A percentile compares a stretch with the other conserved stretches of the same genome.
Conservation (phyloP, 2,797 vertebrate genomes). For the Labroides dimidiatus region DNA sequence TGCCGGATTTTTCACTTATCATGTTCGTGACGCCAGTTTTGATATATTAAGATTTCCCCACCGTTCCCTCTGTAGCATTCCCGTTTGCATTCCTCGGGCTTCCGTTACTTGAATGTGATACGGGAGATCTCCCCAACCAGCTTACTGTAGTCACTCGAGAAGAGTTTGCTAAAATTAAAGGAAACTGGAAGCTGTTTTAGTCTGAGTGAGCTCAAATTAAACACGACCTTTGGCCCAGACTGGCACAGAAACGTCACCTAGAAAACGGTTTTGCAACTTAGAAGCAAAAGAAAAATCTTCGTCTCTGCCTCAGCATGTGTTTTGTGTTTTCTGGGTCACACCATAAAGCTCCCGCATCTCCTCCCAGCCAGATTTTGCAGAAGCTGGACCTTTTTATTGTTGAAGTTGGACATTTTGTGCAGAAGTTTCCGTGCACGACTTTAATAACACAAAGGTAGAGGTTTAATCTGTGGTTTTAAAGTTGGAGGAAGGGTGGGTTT, state of each 20-base stretch:
- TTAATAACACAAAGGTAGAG: conserved; percentile 7
- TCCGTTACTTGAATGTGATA: conserved; percentile 49
- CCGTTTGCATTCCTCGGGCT: conserved; percentile 39
- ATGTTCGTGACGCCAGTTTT: not conserved
- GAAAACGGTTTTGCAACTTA: too few species aligned
- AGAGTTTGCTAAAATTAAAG: conserved; percentile 44
- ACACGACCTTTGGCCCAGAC: not conserved
- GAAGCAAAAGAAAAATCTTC: not conserved
- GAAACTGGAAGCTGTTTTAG: conserved; percentile 52
- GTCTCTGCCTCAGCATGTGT: conserved; percentile 2
- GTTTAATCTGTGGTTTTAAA: not conserved
- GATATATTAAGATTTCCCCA: conserved; percentile 37
- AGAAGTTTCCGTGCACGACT: conserved; percentile 21
- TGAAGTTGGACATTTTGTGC: conserved; percentile 23
- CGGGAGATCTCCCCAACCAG: conserved; percentile 22
- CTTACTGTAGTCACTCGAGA: conserved; percentile 39
- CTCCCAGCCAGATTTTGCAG: conserved; percentile 25
- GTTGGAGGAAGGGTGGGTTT: conserved; percentile 11
- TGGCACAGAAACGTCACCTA: not conserved
- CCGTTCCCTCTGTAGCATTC: conserved; percentile 31
- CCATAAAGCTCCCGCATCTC: not conserved
- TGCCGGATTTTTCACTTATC: not conserved
- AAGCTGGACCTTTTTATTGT: conserved; percentile 23
- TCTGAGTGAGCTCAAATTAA: conserved; percentile 2
- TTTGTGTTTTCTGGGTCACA: conserved; percentile 26